These are phyloP conservation scores for Procambarus clarkii DNA, from an alignment of 1,140 invertebrate species.

Conservation along the genomic window DNA sequence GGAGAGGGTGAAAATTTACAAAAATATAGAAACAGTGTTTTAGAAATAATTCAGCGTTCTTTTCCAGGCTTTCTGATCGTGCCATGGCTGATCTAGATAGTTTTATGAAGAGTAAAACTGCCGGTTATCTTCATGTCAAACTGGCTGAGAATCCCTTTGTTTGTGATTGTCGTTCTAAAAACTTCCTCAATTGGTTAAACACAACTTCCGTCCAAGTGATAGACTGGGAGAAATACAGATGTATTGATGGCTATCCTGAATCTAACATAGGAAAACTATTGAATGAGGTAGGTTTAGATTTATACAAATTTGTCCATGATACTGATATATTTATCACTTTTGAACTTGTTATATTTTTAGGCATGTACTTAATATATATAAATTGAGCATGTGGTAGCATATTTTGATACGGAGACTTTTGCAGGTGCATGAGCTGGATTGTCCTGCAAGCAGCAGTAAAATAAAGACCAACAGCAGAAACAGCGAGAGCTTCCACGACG, in stretches of 20 bases:
- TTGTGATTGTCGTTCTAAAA: constrained; percentile 47
- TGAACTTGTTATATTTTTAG: too few species aligned
- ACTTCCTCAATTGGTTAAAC: constrained; percentile 52
- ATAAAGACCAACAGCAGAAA: background rate
- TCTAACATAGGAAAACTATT: constrained; percentile 20
- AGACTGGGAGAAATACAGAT: background rate
- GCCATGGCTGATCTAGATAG: constrained; percentile 40
- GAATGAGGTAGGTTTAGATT: constrained; percentile 11
- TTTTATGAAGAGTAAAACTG: background rate
- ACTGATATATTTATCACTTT: too few species aligned
- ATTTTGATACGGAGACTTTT: background rate
- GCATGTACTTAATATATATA: too few species aligned
- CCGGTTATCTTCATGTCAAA: constrained; percentile 12
- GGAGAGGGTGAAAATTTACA: too few species aligned
- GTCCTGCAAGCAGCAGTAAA: background rate
- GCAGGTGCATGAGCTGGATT: constrained; percentile 2
- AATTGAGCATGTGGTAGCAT: too few species aligned
- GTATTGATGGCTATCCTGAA: constrained; percentile 50
- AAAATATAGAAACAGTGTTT: too few species aligned
- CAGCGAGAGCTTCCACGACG: background rate
- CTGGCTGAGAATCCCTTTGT: constrained; percentile 45
- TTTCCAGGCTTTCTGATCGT: constrained; percentile 36
- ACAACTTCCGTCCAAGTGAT: constrained; percentile 14
- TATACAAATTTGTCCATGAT: too few species aligned
- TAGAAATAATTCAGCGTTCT: background rate